phyloP scores from a whole-genome alignment of 2,113 vertebrate species.

The Sorex araneus region DNA sequence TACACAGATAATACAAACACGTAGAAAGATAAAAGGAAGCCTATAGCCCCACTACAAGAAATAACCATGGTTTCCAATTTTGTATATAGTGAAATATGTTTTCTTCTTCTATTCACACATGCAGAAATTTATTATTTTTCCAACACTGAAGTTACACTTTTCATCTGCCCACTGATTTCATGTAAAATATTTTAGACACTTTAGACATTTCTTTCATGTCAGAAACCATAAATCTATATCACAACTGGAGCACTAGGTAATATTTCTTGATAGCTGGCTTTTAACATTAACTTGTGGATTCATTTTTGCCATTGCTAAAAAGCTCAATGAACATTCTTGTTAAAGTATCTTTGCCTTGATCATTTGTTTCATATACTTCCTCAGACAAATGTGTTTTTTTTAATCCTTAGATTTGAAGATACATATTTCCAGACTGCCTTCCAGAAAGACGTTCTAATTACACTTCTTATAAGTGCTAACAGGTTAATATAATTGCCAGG shows the following conservation, averaged over 20 bases:
- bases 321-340: conserved; percentile 39
- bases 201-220: conserved; percentile 17
- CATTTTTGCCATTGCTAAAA: conserved; percentile 4
- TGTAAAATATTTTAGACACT: conserved; percentile 13
- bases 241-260: conserved; percentile 4
- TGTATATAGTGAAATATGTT: background rate
- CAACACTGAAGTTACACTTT: background rate
- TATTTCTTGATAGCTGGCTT: conserved; percentile 39
- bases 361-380: conserved; percentile 35
- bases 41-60: conserved; percentile 5
- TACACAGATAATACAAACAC: conserved; percentile 20
- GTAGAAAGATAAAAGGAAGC: conserved; percentile 14
- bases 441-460: conserved; percentile 66
- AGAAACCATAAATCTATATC: conserved; percentile 47
- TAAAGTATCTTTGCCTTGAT: conserved; percentile 20
- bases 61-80: conserved; percentile 40
- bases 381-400: background rate
- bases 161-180: conserved; percentile 37
- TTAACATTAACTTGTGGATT: conserved; percentile 11
- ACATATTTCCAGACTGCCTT: conserved; percentile 63
- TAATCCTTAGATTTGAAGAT: conserved; percentile 39
- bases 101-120: conserved; percentile 42
- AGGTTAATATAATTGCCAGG: conserved; percentile 60
- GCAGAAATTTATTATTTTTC: conserved; percentile 37
- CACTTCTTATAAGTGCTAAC: conserved; percentile 62